phyloP scores from a whole-genome alignment of 1,140 invertebrate species.

The Rhopalosiphum padi region DNA sequence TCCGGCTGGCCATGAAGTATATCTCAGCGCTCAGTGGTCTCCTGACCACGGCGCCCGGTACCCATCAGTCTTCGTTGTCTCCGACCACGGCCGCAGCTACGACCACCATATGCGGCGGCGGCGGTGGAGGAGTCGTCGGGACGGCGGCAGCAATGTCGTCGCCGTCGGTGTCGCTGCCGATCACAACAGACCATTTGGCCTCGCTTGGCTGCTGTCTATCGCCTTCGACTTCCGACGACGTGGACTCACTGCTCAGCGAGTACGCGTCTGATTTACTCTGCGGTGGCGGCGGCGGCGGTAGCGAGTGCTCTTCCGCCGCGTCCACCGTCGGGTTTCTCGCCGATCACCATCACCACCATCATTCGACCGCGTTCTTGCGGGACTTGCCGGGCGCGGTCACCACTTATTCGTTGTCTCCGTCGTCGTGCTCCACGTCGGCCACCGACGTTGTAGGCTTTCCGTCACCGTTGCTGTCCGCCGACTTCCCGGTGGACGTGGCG shows the following conservation, averaged over 20 bases:
- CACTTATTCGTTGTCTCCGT: slow-evolving; percentile 30
- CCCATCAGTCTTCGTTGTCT: not conserved
- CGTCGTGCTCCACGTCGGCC: slow-evolving; percentile 48
- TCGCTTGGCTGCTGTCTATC: slow-evolving; percentile 50
- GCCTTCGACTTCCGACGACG: slow-evolving; percentile 58
- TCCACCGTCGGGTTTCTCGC: not conserved
- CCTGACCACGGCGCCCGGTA: slow-evolving; percentile 54
- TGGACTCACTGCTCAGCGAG: slow-evolving; percentile 59
- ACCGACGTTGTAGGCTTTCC: slow-evolving; percentile 29
- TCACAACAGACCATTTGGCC: slow-evolving; percentile 37
- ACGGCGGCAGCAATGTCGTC: not conserved
- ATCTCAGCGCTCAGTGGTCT: slow-evolving; percentile 68
- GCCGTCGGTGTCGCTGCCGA: slow-evolving; percentile 18
- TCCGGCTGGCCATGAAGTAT: slow-evolving; percentile 72
- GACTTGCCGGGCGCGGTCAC: not conserved
- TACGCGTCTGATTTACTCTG: slow-evolving; percentile 42
- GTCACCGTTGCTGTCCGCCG: slow-evolving; percentile 27
- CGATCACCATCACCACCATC: slow-evolving; percentile 1
- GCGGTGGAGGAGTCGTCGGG: not conserved
- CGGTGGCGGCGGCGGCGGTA: not conserved
- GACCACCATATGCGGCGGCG: slow-evolving; percentile 22
- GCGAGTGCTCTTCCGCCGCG: slow-evolving; percentile 47
- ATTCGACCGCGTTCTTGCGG: slow-evolving; percentile 14
- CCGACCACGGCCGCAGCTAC: not conserved
- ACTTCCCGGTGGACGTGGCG: slow-evolving; percentile 44